Percentiles rank a stretch among this genome's conserved stretches.
phyloP scores from a whole-genome alignment of 2,888 invertebrate genomes.

The Amphipoea oculea region DNA sequence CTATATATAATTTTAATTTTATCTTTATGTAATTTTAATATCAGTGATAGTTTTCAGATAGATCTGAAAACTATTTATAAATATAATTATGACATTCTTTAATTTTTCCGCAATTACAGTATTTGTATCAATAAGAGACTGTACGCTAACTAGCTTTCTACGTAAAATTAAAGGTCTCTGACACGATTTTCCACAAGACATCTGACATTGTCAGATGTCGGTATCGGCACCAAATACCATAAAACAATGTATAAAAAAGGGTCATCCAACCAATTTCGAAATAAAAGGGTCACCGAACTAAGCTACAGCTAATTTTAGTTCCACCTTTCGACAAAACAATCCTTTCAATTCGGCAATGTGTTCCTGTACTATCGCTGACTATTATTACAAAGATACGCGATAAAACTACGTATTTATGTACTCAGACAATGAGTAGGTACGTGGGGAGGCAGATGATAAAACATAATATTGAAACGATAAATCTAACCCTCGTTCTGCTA shows the following conservation, averaged over 20 bases:
- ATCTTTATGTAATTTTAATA: background rate
- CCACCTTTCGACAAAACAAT: constrained; percentile 27
- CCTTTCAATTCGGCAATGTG: constrained; percentile 15
- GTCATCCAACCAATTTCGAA: background rate
- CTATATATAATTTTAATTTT: background rate
- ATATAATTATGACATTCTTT: background rate
- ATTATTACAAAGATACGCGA: constrained; percentile 32
- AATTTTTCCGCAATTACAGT: background rate
- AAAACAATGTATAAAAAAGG: background rate
- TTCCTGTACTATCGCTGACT: background rate
- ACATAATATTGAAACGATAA: constrained; percentile 68
- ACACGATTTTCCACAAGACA: background rate
- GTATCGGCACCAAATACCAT: background rate
- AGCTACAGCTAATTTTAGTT: background rate
- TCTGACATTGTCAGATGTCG: background rate
- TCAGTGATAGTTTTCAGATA: background rate
- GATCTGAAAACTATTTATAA: background rate
- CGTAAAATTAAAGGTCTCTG: background rate
- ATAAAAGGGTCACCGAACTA: constrained; percentile 3
- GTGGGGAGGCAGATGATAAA: constrained; percentile 62
- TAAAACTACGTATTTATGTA: constrained; percentile 43
- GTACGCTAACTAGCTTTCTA: background rate
- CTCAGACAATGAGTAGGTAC: constrained; percentile 49
- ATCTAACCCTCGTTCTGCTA: constrained; percentile 62
- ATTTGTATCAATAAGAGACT: background rate